Percentiles rank a stretch among this genome's conserved stretches.
These are phyloP conservation scores for Thunnus maccoyii DNA, from an alignment of 2,113 vertebrate genomes.

Conservation along the genomic window DNA sequence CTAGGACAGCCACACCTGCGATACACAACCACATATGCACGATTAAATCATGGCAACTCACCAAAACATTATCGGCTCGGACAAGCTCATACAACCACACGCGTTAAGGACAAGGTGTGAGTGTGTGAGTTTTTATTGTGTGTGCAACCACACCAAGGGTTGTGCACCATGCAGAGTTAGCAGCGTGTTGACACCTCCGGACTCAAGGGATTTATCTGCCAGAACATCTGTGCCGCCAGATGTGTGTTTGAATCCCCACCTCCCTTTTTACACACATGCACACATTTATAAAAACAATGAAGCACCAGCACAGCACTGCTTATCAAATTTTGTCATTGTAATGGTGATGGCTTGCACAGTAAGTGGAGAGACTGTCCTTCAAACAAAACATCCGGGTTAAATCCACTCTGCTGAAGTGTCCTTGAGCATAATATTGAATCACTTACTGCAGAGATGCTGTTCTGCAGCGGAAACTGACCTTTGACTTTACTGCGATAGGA, in stretches of 20 bases:
- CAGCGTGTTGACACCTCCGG: conserved; percentile 56
- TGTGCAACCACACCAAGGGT: conserved; percentile 4
- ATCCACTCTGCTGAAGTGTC: conserved; percentile 14
- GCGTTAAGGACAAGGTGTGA: conserved; percentile 6
- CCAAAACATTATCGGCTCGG: conserved; percentile 21
- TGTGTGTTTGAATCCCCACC: conserved; percentile 52
- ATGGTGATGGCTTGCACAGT: background rate
- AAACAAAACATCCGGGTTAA: background rate
- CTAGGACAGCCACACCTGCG: conserved; percentile 94
- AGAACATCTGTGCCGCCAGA: conserved; percentile 74
- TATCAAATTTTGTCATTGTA: conserved; percentile 13
- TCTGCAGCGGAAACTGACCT: background rate
- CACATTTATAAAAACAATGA: conserved; percentile 39
- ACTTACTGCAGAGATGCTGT: background rate
- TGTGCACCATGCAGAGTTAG: conserved; percentile 32
- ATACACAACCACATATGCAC: conserved; percentile 26
- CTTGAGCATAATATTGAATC: background rate
- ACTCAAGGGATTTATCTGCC: conserved; percentile 60
- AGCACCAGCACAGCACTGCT: conserved; percentile 11
- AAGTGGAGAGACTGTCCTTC: conserved; percentile 2
- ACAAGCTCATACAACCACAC: conserved; percentile 12
- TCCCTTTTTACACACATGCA: conserved; percentile 10
- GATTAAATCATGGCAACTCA: conserved; percentile 21
- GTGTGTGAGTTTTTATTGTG: conserved; percentile 30
- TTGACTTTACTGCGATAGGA: background rate